Evolutionary conservation across 2,888 invertebrate genomes (phyloP).

Genomic region (Platycheirus rosarum): DNA sequence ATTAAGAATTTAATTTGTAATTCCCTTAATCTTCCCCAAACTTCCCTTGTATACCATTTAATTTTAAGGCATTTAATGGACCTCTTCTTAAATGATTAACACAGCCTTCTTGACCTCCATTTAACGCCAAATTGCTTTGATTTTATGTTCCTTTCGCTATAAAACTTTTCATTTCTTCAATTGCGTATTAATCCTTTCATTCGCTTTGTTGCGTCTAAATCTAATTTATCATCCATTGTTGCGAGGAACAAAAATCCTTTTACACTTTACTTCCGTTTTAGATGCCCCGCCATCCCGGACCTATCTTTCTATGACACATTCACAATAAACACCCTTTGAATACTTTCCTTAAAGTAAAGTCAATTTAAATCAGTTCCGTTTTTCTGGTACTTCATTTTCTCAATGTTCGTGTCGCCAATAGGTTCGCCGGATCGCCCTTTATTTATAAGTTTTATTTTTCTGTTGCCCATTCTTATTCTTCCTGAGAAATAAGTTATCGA

Average conservation of each 20-base stretch:
- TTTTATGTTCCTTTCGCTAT: constrained; percentile 28
- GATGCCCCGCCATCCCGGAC: background rate
- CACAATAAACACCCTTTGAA: constrained; percentile 50
- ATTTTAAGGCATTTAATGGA: too few species aligned
- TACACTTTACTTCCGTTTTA: constrained; percentile 50
- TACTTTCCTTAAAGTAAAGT: constrained; percentile 40
- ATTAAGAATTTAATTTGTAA: too few species aligned
- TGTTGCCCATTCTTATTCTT: background rate
- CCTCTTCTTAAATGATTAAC: too few species aligned
- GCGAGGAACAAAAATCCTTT: constrained; percentile 56
- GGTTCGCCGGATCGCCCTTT: constrained; percentile 7
- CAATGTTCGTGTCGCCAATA: constrained; percentile 2
- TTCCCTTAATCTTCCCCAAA: too few species aligned
- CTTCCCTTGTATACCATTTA: too few species aligned
- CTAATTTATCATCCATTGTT: constrained; percentile 65
- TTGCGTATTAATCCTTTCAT: constrained; percentile 49
- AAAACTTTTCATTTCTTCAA: constrained; percentile 45
- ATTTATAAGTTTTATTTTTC: constrained; percentile 13
- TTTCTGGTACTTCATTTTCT: constrained; percentile 25
- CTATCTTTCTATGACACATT: constrained; percentile 38
- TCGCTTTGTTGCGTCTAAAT: constrained; percentile 50
- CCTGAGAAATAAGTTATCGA: constrained; percentile 65
- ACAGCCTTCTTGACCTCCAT: too few species aligned
- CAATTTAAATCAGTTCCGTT: constrained; percentile 60
- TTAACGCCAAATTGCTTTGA: constrained; percentile 51